Evolutionary conservation across 2,888 invertebrate species (phyloP).

Genomic region (Eumerus sabulonum): DNA sequence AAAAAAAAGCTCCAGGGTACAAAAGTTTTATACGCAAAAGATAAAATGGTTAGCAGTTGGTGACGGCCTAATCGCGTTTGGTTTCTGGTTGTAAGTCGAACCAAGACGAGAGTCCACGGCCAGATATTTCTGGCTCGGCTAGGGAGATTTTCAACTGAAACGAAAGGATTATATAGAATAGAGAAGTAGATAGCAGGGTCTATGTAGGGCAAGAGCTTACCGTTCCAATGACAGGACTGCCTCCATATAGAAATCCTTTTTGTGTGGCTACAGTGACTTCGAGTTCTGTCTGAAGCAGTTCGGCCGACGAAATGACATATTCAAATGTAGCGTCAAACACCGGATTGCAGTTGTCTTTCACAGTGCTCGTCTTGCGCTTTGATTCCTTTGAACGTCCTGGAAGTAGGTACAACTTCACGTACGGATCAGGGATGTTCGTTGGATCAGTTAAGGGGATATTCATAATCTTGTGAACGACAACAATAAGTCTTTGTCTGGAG

Average conservation of each 20-base stretch:
- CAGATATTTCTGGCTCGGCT: slow-evolving; percentile 76
- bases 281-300: slow-evolving; percentile 87
- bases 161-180: neutral
- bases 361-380: slow-evolving; percentile 90
- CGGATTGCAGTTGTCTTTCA: slow-evolving; percentile 94
- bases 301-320: slow-evolving; percentile 90
- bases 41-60: slow-evolving; percentile 2
- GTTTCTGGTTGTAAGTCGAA: slow-evolving; percentile 77
- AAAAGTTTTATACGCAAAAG: no score
- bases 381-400: slow-evolving; percentile 92
- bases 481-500: slow-evolving; percentile 88
- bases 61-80: slow-evolving; percentile 87
- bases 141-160: slow-evolving; percentile 75
- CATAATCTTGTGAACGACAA: slow-evolving; percentile 94
- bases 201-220: slow-evolving; percentile 76
- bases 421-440: slow-evolving; percentile 91
- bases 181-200: neutral
- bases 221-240: slow-evolving; percentile 91
- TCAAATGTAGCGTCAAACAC: slow-evolving; percentile 95
- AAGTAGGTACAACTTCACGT: slow-evolving; percentile 91
- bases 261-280: slow-evolving; percentile 94
- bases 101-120: slow-evolving; percentile 76
- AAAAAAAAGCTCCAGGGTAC: no score
- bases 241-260: slow-evolving; percentile 89
- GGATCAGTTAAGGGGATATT: slow-evolving; percentile 90